A percentile compares a stretch with the other conserved stretches of the same genome.
Conservation (phyloP, 2,113 vertebrate genomes). For the Syrrhaptes paradoxus region DNA sequence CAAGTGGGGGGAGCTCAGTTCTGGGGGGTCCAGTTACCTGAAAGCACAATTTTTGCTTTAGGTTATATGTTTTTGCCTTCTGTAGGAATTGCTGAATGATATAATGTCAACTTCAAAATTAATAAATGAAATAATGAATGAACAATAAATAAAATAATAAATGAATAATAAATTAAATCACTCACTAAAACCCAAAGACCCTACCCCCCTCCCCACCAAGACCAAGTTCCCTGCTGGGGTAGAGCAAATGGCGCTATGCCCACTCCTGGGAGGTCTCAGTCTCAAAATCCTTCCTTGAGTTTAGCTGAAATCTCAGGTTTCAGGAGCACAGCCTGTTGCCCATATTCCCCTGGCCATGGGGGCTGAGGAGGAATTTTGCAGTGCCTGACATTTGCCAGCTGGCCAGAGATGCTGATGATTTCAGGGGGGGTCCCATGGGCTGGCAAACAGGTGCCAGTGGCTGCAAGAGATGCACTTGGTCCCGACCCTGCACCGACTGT, state of each 20-base stretch:
- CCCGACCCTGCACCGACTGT: accelerated
- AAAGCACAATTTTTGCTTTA: not conserved
- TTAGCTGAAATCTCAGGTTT: constrained; percentile 25
- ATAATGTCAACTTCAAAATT: not conserved
- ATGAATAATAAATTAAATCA: no score
- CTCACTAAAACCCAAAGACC: not conserved
- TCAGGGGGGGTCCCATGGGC: not conserved
- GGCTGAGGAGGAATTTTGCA: not conserved
- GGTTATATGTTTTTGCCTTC: not conserved
- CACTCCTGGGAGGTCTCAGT: not conserved
- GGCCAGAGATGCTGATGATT: not conserved
- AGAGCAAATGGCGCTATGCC: not conserved
- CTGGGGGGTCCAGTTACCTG: not conserved
- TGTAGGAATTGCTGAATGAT: not conserved
- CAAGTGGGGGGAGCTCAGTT: not conserved
- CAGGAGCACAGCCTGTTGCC: not conserved
- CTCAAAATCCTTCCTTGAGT: not conserved
- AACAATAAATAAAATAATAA: no score
- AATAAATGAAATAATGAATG: not conserved
- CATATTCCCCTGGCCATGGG: not conserved
- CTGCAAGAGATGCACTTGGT: not conserved
- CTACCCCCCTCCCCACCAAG: not conserved
- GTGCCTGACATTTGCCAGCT: not conserved
- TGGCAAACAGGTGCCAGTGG: not conserved
- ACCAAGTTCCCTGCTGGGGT: not conserved